A percentile compares a stretch with the other conserved stretches of the same genome.
These are phyloP conservation scores for Rhinogobio ventralis DNA, from an alignment of 2,797 vertebrate species.

Conservation along the genomic window DNA sequence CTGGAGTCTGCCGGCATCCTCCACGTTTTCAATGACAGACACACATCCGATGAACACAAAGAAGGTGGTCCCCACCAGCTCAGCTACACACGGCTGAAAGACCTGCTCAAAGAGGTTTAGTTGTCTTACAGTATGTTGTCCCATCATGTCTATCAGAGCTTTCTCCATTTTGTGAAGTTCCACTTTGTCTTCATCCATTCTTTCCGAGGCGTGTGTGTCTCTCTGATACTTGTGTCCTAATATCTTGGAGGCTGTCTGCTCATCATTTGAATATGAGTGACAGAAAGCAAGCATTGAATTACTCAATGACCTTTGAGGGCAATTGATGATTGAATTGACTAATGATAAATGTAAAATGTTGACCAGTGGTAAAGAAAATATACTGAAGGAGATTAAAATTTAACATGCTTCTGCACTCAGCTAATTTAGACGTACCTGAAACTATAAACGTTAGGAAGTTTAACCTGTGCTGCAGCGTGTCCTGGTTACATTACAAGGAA, in stretches of 20 bases:
- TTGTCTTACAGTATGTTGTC: slow-evolving; percentile 20
- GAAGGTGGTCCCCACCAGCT: slow-evolving; percentile 84
- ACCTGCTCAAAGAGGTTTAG: slow-evolving; percentile 72
- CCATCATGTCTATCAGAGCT: slow-evolving; percentile 60
- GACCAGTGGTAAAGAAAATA: not conserved
- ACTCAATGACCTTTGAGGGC: slow-evolving; percentile 33
- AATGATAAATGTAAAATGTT: slow-evolving; percentile 13
- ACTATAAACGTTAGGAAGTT: not conserved
- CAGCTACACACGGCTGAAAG: slow-evolving; percentile 85
- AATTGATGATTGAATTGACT: slow-evolving; percentile 29
- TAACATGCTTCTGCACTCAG: slow-evolving; percentile 23
- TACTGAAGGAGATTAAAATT: not conserved
- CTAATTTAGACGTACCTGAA: not conserved
- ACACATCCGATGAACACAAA: slow-evolving; percentile 88
- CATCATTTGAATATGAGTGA: slow-evolving; percentile 36
- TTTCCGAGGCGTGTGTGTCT: not conserved
- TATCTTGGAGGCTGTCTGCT: slow-evolving; percentile 2
- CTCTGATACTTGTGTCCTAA: not conserved
- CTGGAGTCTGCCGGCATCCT: slow-evolving; percentile 76
- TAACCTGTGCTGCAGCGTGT: slow-evolving; percentile 2
- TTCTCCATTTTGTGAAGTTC: slow-evolving; percentile 63
- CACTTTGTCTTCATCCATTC: slow-evolving; percentile 66
- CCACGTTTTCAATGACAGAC: slow-evolving; percentile 79
- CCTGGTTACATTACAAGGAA: slow-evolving; percentile 2
- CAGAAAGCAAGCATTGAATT: slow-evolving; percentile 5